Evolutionary conservation across 2,888 invertebrate genomes (phyloP).

Genomic region (Drosophila putrida): DNA sequence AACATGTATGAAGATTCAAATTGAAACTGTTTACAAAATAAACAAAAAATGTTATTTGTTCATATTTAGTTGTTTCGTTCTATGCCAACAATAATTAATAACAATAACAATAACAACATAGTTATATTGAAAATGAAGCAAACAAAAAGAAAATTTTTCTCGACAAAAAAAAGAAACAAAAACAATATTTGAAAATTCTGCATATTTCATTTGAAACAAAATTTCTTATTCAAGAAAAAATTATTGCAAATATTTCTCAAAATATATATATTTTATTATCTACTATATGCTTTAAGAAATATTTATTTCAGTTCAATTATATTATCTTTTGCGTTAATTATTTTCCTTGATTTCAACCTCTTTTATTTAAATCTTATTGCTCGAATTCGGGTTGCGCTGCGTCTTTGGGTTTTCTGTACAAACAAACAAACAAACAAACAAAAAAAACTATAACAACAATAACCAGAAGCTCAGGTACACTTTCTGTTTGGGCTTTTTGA

Average conservation of each 20-base stretch:
- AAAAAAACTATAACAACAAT: constrained; percentile 30
- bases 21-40: constrained; percentile 75
- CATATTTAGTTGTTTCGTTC: constrained; percentile 81
- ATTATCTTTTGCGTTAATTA: constrained; percentile 53
- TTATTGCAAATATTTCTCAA: constrained; percentile 80
- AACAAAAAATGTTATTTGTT: constrained; percentile 73
- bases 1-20: constrained; percentile 82
- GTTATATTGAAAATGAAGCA: constrained; percentile 55
- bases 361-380: constrained; percentile 40
- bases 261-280: constrained; percentile 51
- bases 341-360: constrained; percentile 38
- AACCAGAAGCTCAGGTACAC: constrained; percentile 49
- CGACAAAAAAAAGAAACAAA: constrained; percentile 40
- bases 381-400: constrained; percentile 72
- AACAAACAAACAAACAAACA: constrained; percentile 16
- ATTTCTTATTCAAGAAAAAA: constrained; percentile 66
- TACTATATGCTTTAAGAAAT: constrained; percentile 66
- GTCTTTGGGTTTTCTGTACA: constrained; percentile 64
- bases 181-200: constrained; percentile 76
- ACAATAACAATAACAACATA: constrained; percentile 61
- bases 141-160: constrained; percentile 47
- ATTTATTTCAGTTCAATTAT: constrained; percentile 42
- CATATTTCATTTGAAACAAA: constrained; percentile 74
- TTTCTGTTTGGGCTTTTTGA: constrained; percentile 43
- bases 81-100: constrained; percentile 58